Evolutionary conservation across 1,140 invertebrate species (phyloP), one percentile per base, ranked within the genome.

Genomic region (Saccostrea glomerata): DNA sequence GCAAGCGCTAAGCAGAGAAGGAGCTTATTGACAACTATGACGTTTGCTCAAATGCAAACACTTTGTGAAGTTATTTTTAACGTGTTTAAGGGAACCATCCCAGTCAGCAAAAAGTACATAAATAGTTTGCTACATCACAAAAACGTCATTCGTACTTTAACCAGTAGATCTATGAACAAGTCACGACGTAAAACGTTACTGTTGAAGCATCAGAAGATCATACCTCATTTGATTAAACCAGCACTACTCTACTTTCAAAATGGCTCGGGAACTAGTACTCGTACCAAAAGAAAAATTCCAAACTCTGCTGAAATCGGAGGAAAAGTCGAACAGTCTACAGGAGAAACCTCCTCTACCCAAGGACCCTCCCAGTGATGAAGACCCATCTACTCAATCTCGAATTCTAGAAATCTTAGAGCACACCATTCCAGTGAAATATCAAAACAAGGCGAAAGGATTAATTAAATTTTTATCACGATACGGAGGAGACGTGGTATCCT

Each of bases 251-350:
- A 55, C 15, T 23, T 86, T 23, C 47, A 86, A 70, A 70, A 66
- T 89, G 88, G 25, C 88, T 13, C 25, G 30, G 30, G 88, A 89
- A 84, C 56, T 89, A 20, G 86, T 89, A 54, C 56, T 89, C 40
- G 70, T 89, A 25, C 85, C 88, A 6, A 89, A 89, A 73, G 30
- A 58, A 54, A 89, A 86, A 63, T 89, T 84, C 82, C 85, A 89
- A 73, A 36, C 54, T 20, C 30, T 89, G 30, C 36, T 56, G 11
- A 84, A 84, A 63, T 63, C 60, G 60, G 60, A 63, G 60, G 83
- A 84, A 47, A 84, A 84, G 54, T 47, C 54, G 36, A 84, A 55
- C 23, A 82, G 30, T 17, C 77, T 36, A 82, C 2, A 36, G 77
- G 40, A 82, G 30, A 36, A 36, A 82, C 30, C 30, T 12, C 9